Evolutionary conservation across 2,888 invertebrate genomes (phyloP), one percentile per base, ranked within the genome.

Genomic region (Bombylius major): DNA sequence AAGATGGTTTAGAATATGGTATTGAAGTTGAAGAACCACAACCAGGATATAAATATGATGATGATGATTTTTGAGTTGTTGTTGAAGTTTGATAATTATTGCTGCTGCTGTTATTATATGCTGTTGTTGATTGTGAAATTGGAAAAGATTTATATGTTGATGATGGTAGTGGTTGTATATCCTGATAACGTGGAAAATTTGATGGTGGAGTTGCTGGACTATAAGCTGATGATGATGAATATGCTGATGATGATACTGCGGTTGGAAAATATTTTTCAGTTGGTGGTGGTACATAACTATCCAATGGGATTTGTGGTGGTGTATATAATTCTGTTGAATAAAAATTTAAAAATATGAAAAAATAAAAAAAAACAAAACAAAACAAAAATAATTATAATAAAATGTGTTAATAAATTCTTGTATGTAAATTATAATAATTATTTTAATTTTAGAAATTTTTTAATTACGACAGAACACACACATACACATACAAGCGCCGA

Each of bases 231-330:
- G 50, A 49, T 39, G 36, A 45, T 7, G 46, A 46, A 46, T 14
- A 45, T 44, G 39, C 49, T 53, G 51, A 54, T 52, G 44, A 53
- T 70, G 61, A 76, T 74, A 0, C 67, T 67, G 68, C 75, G 77
- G 52, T 77, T 77, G 61, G 77, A 77, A 51, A 49, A 50, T 23
- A 54, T 49, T 52, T 52, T 47, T 59, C 58, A 7, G 57, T 58
- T 52, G 70, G 66, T 44, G 72, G 73, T 53, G 72, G 71, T 11
- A 66, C 69, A 61, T 73, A 73, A 42, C 73, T 70, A 46, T 70
- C 65, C 57, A 73, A 57, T 4, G 72, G 70, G 42, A 73, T 73
- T 58, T 72, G 72, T 52, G 71, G 69, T 5, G 73, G 74, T 52
- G 70, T 66, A 62, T 70, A 73, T n/a, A 73, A 61, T 13, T 69